phyloP scores from a whole-genome alignment of 2,888 invertebrate species.

The Phengaris alcon region DNA sequence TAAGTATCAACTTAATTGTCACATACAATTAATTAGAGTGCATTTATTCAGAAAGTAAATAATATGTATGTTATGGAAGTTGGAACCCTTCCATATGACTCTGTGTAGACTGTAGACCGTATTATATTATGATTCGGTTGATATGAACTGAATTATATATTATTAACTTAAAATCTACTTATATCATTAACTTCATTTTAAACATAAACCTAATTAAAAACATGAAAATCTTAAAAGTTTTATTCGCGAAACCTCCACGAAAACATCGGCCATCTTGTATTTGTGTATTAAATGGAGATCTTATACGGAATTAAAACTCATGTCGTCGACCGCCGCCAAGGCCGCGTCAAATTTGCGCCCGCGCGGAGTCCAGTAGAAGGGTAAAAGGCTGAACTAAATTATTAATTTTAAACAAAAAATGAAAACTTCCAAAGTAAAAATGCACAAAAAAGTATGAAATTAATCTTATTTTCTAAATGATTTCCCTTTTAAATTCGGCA shows the following conservation, averaged over 20 bases:
- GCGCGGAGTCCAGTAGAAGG: slow-evolving; percentile 5
- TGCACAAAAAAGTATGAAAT: background rate
- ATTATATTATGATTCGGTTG: too few species aligned
- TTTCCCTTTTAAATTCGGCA: background rate
- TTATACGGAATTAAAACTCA: slow-evolving; percentile 32
- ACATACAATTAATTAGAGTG: too few species aligned
- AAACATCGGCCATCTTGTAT: slow-evolving; percentile 12
- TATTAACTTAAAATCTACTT: too few species aligned
- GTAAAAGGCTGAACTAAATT: background rate
- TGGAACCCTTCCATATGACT: too few species aligned
- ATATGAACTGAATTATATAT: too few species aligned
- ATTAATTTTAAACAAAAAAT: background rate
- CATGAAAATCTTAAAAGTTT: background rate
- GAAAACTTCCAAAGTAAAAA: too few species aligned
- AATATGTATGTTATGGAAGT: too few species aligned
- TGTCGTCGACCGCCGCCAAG: slow-evolving; percentile 70
- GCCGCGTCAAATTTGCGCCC: slow-evolving; percentile 65
- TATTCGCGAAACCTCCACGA: background rate
- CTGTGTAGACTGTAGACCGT: too few species aligned
- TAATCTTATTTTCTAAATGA: background rate
- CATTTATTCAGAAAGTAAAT: too few species aligned
- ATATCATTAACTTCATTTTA: too few species aligned
- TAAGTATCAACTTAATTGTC: too few species aligned
- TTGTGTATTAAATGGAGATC: slow-evolving; percentile 15
- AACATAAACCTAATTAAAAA: too few species aligned